A percentile compares a stretch with the other conserved stretches of the same genome.
phyloP scores from a whole-genome alignment of 1,140 invertebrate genomes.

The Drosophila lini region DNA sequence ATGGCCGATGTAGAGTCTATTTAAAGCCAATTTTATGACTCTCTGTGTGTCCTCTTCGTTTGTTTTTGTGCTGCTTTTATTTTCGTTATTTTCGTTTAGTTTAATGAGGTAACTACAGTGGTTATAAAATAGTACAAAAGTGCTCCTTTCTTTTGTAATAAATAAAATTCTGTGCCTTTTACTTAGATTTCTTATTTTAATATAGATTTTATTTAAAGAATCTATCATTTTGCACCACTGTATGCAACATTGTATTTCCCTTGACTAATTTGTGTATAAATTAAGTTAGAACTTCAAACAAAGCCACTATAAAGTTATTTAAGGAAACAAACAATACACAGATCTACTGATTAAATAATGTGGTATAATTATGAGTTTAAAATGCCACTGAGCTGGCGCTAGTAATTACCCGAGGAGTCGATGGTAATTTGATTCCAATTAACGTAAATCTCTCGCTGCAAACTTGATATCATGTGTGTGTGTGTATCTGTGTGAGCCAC shows the following conservation, averaged over 20 bases:
- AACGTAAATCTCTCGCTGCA: conserved; percentile 35
- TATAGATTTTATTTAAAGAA: neutral
- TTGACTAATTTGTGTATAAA: neutral
- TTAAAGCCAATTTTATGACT: conserved; percentile 71
- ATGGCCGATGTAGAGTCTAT: conserved; percentile 51
- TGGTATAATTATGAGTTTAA: conserved; percentile 14
- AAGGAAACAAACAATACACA: neutral
- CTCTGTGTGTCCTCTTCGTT: conserved; percentile 21
- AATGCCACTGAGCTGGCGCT: conserved; percentile 10
- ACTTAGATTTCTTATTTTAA: neutral
- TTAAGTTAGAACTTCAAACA: neutral
- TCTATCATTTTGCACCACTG: neutral
- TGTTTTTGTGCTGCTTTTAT: conserved; percentile 2
- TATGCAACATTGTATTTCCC: conserved; percentile 2
- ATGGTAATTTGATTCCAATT: conserved; percentile 54
- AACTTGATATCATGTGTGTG: conserved; percentile 10
- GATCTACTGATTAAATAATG: conserved; percentile 2
- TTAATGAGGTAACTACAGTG: conserved; percentile 11
- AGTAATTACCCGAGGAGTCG: conserved; percentile 20
- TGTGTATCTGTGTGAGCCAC: conserved; percentile 5
- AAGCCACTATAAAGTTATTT: neutral
- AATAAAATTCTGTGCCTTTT: neutral
- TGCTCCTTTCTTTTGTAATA: neutral
- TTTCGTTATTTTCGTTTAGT: conserved; percentile 11
- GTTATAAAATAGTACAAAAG: neutral